Conservation (phyloP, 2,888 invertebrate species). For the Tetragonisca angustula region DNA sequence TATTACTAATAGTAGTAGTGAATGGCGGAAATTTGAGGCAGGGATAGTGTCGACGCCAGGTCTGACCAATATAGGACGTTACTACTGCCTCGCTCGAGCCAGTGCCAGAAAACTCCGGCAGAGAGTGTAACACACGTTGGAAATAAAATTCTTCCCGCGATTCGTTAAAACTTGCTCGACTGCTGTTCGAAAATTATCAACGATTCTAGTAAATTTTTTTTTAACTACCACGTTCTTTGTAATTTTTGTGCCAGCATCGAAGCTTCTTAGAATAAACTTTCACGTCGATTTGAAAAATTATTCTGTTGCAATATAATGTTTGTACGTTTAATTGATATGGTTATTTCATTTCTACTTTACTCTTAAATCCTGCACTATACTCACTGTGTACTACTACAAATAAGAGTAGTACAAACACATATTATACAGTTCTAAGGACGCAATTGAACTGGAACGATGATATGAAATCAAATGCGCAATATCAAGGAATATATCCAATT, state of each 20-base stretch:
- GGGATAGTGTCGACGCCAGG: slow-evolving; percentile 20
- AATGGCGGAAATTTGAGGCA: slow-evolving; percentile 26
- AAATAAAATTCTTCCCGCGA: not conserved
- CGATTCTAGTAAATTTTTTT: not conserved
- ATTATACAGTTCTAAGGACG: no score
- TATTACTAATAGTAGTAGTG: slow-evolving; percentile 35
- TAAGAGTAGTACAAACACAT: no score
- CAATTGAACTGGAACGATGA: no score
- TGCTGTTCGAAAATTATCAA: not conserved
- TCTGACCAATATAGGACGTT: slow-evolving; percentile 34
- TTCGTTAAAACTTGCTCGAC: not conserved
- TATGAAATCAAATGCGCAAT: no score
- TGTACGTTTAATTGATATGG: no score
- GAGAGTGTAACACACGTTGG: not conserved
- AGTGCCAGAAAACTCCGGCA: slow-evolving; percentile 30
- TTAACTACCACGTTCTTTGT: not conserved
- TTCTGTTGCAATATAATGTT: no score
- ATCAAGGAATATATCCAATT: no score
- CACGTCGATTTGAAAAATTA: no score
- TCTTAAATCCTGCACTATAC: no score
- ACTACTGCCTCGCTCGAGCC: slow-evolving; percentile 26
- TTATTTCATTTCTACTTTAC: no score
- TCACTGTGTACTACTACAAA: no score
- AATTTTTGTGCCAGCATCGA: not conserved
- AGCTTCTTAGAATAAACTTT: no score